Base-by-base conservation (phyloP, 1,140 invertebrate species). In the Archegozetes longisetosus region DNA sequence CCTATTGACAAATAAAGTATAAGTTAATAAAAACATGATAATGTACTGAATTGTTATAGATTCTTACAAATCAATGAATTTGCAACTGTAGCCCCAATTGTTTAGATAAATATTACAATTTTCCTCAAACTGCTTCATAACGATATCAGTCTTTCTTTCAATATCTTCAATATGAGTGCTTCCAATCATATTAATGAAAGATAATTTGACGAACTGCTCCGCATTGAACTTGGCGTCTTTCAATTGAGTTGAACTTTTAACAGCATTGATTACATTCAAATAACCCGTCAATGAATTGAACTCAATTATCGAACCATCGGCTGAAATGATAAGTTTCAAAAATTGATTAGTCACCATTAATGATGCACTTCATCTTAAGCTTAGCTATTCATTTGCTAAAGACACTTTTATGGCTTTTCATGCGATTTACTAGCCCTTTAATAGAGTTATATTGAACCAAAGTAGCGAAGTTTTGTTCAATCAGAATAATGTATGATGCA, bases 91-190 rank as follows among this genome's bases (percentile, higher is more conserved):
- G 3, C 62, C 62, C 62, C 62, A 63, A 26, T 53, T 61, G 25
- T 53, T 48, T n/a, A 63, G 26, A 55, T 62, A 55, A 3, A 17
- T 9, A 63, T 63, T 63, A 25, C 40, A 55, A 26, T 61, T 60
- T 28, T 57, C 48, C 13, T 55, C 47, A 48, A 61, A 63, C 14
- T 56, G 17, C 53, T 46, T 63, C 14, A 63, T 26, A 14, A 63
- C 27, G 14, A 56, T 49, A 32, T 63, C 58, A 20, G 51, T 25
- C 53, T 60, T 63, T 23, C 47, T 49, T 51, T 63, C 62, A 3
- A 63, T 28, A 47, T 63, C 62, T 53, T 63, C 62, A 14, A 63
- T 53, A 50, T 63, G 62, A 14, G 51, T 56, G 22, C 60, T 40
- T 24, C 40, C 29, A 3, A 63, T 46, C 22, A 61, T 26, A 56